phyloP scores from a whole-genome alignment of 2,113 vertebrate species.

The Cryptotis parvus region DNA sequence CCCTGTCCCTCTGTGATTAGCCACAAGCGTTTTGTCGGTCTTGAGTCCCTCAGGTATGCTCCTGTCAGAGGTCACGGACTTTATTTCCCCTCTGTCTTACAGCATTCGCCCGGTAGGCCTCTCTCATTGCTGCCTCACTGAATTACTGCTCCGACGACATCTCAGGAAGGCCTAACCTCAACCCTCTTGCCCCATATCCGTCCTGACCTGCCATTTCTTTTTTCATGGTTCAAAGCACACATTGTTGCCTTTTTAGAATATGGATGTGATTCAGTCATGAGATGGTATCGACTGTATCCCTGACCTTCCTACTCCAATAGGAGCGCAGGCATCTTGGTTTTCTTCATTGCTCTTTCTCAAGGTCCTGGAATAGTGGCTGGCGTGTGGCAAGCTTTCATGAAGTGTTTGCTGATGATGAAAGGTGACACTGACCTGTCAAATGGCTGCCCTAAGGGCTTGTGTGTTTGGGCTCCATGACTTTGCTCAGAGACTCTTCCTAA shows the following conservation, averaged over 20 bases:
- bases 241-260: not conserved
- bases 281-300: not conserved
- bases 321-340: conserved; percentile 18
- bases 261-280: not conserved
- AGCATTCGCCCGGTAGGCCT: not conserved
- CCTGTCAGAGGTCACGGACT: not conserved
- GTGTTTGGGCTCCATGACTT: not conserved
- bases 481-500: not conserved
- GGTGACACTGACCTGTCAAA: not conserved
- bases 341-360: not conserved
- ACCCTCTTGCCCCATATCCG: not conserved
- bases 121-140: not conserved
- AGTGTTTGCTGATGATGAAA: conserved; percentile 26
- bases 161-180: not conserved
- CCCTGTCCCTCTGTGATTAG: not conserved
- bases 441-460: no score
- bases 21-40: not conserved
- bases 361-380: not conserved
- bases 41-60: not conserved
- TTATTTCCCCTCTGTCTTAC: not conserved
- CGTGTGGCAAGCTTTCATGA: not conserved
- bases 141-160: not conserved
- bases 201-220: not conserved
- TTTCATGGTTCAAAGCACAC: not conserved
- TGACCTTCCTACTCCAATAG: not conserved